Evolutionary conservation across 1,140 invertebrate species (phyloP).

Genomic region (Archivesica marissinica): DNA sequence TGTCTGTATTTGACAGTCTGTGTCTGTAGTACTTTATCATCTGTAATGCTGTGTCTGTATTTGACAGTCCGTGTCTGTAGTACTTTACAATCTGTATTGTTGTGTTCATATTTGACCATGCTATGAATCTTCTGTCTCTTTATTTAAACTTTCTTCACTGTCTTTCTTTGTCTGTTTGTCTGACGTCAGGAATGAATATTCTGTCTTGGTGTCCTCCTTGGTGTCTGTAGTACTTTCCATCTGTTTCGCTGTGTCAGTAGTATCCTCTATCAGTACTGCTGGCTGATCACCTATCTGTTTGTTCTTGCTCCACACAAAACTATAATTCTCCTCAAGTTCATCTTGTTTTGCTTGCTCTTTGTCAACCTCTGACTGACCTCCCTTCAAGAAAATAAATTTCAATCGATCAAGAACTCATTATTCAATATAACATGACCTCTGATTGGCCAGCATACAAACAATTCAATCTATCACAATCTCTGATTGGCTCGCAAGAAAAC

Average conservation of each 20-base stretch:
- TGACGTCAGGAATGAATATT: background rate
- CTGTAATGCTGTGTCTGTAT: no score
- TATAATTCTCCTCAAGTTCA: conserved; percentile 73
- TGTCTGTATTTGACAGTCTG: no score
- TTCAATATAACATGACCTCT: no score
- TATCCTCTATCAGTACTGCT: background rate
- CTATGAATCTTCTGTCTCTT: conserved; percentile 3
- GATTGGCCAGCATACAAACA: no score
- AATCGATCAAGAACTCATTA: no score
- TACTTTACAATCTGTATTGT: no score
- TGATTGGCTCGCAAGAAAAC: no score
- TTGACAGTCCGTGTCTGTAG: no score
- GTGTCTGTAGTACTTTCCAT: background rate
- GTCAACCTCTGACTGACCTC: conserved; percentile 71
- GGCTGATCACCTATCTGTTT: background rate
- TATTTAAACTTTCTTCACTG: background rate
- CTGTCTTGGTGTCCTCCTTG: background rate
- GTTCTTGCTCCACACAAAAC: conserved; percentile 69
- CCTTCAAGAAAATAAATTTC: no score
- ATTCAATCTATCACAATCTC: no score
- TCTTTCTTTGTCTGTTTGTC: background rate
- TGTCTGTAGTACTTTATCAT: no score
- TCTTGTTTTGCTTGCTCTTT: conserved; percentile 70
- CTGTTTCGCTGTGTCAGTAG: background rate
- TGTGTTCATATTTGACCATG: background rate